These are phyloP conservation scores for Mormyrus proboscirostris DNA, from an alignment of 2,797 vertebrate species.

Conservation along the genomic window DNA sequence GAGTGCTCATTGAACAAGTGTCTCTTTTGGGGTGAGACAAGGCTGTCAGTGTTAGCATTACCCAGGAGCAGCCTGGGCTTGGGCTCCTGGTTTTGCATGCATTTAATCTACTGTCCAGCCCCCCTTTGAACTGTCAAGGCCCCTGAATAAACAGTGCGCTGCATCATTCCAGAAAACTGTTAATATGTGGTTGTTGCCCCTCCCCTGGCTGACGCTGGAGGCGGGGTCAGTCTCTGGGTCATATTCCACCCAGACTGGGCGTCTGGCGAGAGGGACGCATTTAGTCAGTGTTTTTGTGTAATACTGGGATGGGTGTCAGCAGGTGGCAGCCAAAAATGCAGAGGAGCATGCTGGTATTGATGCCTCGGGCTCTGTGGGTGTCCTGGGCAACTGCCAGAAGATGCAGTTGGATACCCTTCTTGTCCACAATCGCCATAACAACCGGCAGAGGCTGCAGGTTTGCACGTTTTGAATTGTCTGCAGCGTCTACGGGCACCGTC, in stretches of 20 bases:
- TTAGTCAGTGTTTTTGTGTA: background rate
- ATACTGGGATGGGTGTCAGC: background rate
- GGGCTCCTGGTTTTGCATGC: background rate
- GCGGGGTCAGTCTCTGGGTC: background rate
- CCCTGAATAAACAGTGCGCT: background rate
- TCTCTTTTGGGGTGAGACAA: background rate
- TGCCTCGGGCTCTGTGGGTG: background rate
- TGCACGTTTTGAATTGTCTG: background rate
- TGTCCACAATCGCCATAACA: background rate
- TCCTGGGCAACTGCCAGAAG: background rate
- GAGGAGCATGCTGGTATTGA: conserved; percentile 14
- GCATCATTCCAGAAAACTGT: background rate
- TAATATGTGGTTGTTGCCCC: background rate
- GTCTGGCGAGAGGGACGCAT: background rate
- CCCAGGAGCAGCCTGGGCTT: background rate
- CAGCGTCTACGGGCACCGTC: background rate
- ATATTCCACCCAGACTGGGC: background rate
- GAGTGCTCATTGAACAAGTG: background rate
- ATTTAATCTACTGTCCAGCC: background rate
- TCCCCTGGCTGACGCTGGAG: background rate
- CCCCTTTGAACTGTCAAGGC: background rate
- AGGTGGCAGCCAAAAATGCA: background rate
- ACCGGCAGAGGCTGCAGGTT: background rate
- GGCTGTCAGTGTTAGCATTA: background rate
- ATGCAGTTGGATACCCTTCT: background rate